Percentiles rank a stretch among this genome's conserved stretches.
Conservation (phyloP, 2,797 vertebrate genomes). For the Pantherophis vulpinus region DNA sequence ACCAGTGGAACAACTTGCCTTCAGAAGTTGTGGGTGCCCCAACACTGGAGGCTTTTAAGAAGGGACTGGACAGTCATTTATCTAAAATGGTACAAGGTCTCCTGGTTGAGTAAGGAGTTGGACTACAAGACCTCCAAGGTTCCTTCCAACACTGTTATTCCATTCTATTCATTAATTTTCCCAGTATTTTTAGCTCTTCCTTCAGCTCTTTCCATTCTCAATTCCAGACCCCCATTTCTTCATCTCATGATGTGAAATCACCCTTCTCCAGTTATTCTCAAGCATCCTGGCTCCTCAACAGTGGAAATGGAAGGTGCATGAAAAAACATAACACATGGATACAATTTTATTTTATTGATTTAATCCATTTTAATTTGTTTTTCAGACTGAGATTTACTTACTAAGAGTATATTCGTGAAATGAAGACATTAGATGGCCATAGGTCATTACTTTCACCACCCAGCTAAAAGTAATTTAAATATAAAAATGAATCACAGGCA, state of each 20-base stretch:
- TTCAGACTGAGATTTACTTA: background rate
- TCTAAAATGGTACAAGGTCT: too few relatives aligned
- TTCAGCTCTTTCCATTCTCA: background rate
- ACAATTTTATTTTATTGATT: background rate
- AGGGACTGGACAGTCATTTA: too few relatives aligned
- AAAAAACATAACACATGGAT: background rate
- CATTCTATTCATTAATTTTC: background rate
- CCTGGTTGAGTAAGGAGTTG: background rate
- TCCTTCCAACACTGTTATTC: background rate
- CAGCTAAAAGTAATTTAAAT: background rate
- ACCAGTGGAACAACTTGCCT: background rate
- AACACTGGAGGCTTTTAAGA: background rate
- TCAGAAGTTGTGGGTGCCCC: background rate
- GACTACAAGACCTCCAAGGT: background rate
- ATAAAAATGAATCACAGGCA: background rate
- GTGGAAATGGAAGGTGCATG: background rate
- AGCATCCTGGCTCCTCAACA: background rate
- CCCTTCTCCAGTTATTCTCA: background rate
- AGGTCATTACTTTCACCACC: background rate
- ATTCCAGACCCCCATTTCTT: background rate
- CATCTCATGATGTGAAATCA: background rate
- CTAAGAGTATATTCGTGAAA: background rate
- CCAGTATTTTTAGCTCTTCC: background rate
- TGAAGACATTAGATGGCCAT: background rate
- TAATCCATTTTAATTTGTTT: background rate